Evolutionary conservation across 2,113 vertebrate genomes (phyloP), one percentile per base, ranked within the genome.

Genomic region (Callopanchax toddi): DNA sequence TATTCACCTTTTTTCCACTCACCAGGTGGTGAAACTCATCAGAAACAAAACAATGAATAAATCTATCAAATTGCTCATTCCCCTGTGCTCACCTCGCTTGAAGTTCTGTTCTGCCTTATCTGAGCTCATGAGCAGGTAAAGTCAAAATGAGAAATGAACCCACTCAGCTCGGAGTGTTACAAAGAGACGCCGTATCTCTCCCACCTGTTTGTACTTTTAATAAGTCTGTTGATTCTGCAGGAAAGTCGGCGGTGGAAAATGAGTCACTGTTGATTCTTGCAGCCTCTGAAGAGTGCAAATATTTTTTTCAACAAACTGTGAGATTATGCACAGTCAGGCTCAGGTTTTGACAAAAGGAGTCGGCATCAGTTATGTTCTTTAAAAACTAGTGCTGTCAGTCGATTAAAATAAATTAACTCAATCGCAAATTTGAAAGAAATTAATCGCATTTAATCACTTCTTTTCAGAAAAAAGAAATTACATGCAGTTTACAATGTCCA

Each of bases 141-240:
- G n/a, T 26, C 51, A 66, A 74, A 69, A 69, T 60, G 37, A 45
- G 63, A 77, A 75, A 63, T 34, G 53, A 67, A 76, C 37, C 43
- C 50, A 22, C 12, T 11, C 29, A 71, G 42, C 23, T 36, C 10
- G 17, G 42, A 26, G 7, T 53, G 18, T 48, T 34, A 29, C 12
- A 54, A 70, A 58, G 4, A 40, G 25, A 25, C 26, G 29, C 62
- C 37, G 15, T 36, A 39, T 53, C 55, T 32, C 43, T 0, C 36
- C 58, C 13, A 5, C 29, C 34, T 60, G n/a, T 67, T 59, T 2
- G 42, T 60, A 23, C 60, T 62, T 77, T 74, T 78, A 25, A 65
- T 39, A 54, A 70, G 25, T 32, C 13, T 26, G 60, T 25, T 23
- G 18, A 21, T 65, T 56, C 44, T 21, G 11, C 36, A 17, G 11